Percentiles rank a stretch among this genome's conserved stretches.
Conservation (phyloP, 2,888 invertebrate species). For the Noctua comes region DNA sequence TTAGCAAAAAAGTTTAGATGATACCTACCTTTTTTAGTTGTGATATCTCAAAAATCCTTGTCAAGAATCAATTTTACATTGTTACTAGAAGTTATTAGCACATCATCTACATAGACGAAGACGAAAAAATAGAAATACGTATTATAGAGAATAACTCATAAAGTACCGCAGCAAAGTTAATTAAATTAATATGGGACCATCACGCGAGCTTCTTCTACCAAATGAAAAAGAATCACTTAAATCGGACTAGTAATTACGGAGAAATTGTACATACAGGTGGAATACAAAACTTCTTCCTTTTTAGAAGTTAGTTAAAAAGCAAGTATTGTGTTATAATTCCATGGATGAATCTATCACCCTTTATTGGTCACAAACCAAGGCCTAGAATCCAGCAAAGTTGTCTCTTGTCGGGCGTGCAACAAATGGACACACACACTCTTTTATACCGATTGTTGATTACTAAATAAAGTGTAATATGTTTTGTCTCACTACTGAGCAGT, state of each 20-base stretch:
- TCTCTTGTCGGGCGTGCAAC: not conserved
- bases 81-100: not conserved
- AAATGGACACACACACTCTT: not conserved
- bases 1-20: not conserved
- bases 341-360: not conserved
- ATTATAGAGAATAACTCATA: not conserved
- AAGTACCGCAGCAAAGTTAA: too few species aligned
- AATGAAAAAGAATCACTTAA: not conserved
- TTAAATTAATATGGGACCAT: too few species aligned
- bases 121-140: not conserved
- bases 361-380: not conserved
- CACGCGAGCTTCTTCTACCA: too few species aligned
- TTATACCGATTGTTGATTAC: too few species aligned
- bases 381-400: not conserved
- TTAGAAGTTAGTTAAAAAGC: not conserved
- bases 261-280: not conserved
- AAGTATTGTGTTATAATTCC: not conserved
- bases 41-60: not conserved
- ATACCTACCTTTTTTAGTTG: fast-evolving
- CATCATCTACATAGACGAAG: not conserved
- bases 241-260: not conserved
- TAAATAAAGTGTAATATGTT: not conserved
- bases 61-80: not conserved
- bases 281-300: not conserved
- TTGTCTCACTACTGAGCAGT: too few species aligned